Evolutionary conservation across 1,140 invertebrate species (phyloP).

Genomic region (Drosophila navojoa): DNA sequence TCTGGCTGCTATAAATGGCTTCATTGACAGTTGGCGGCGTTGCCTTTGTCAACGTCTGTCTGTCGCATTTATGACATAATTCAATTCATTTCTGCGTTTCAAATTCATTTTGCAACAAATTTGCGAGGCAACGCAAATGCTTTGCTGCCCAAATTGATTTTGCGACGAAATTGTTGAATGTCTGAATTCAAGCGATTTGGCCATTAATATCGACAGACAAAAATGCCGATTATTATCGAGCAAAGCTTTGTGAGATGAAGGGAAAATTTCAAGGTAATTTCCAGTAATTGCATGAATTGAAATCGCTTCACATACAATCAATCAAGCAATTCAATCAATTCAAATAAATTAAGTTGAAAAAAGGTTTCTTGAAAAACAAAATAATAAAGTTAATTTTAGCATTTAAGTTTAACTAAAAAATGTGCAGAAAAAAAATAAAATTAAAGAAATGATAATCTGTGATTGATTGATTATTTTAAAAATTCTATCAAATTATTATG

Average conservation of each 20-base stretch:
- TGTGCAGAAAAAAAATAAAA: no score
- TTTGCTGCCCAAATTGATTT: conserved; percentile 59
- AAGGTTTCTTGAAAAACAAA: no score
- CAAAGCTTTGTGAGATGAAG: conserved; percentile 23
- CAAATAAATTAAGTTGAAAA: no score
- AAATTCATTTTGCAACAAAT: conserved; percentile 55
- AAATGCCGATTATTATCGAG: conserved; percentile 15
- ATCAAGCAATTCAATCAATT: no score
- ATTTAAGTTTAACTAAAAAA: no score
- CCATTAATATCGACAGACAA: conserved; percentile 16
- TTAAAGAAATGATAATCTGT: no score
- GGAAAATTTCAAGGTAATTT: neutral
- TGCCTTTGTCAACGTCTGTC: conserved; percentile 30
- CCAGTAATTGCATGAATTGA: conserved; percentile 1
- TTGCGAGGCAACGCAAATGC: conserved; percentile 34
- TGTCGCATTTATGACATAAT: conserved; percentile 70
- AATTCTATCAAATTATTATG: no score
- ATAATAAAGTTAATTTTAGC: no score
- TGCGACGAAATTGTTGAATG: conserved; percentile 16
- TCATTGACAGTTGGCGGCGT: conserved; percentile 59
- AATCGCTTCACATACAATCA: neutral
- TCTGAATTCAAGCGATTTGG: conserved; percentile 56
- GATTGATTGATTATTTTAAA: no score
- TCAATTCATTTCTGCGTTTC: conserved; percentile 61
- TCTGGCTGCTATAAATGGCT: conserved; percentile 71